Conservation (phyloP, 2,888 invertebrate genomes). For the Oligia strigilis region DNA sequence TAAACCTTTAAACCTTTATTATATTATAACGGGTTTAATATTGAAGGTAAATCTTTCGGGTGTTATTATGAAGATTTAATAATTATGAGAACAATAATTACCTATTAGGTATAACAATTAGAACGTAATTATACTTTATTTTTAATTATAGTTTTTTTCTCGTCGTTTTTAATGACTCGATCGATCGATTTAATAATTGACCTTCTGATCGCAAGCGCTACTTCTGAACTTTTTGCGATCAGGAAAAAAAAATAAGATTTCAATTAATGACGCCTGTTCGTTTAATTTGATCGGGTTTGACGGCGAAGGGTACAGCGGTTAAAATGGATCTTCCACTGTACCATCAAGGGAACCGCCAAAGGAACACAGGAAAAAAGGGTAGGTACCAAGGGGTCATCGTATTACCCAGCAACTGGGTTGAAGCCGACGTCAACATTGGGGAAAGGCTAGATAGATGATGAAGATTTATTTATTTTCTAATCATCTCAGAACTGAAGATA, state of each 20-base stretch:
- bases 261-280: neutral
- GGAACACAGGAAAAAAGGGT: neutral
- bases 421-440: too few relatives aligned
- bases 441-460: neutral
- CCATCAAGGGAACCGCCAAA: neutral
- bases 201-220: neutral
- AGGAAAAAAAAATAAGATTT: too few relatives aligned
- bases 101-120: neutral
- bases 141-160: neutral
- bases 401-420: too few relatives aligned
- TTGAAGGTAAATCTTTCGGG: constrained; percentile 15
- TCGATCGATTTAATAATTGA: neutral
- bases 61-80: neutral
- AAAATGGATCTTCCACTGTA: neutral
- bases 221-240: too few relatives aligned
- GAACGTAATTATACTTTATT: neutral
- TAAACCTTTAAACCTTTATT: constrained; percentile 15
- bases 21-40: constrained; percentile 32
- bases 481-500: neutral
- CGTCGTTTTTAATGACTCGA: neutral
- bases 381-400: too few relatives aligned
- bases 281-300: neutral
- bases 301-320: neutral
- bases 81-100: neutral
- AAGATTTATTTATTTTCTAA: neutral